Evolutionary conservation across 2,797 vertebrate species (phyloP).

Genomic region (Mareca penelope): DNA sequence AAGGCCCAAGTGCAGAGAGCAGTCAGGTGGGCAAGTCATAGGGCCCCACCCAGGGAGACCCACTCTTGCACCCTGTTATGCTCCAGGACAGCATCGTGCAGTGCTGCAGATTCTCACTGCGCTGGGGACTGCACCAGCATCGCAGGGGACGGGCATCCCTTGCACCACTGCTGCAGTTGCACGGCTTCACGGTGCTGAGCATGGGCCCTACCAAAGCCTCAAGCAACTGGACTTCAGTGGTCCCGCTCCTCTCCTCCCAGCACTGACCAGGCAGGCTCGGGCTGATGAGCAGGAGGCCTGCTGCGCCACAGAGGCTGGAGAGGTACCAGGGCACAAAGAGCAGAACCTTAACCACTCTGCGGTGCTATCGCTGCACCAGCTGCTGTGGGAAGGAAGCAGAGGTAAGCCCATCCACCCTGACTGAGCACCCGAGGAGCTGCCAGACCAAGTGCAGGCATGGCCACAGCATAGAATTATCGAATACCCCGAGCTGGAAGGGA

Average conservation of each 20-base stretch:
- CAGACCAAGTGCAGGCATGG: too few species aligned
- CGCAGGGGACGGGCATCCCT: fast-evolving
- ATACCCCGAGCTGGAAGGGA: too few species aligned
- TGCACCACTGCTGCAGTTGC: fast-evolving
- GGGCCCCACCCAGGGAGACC: fast-evolving
- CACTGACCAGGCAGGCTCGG: background rate
- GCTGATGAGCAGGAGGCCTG: background rate
- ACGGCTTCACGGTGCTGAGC: background rate
- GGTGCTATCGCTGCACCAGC: background rate
- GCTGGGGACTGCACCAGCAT: background rate
- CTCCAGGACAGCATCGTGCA: background rate
- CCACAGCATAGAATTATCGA: too few species aligned
- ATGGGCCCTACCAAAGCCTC: background rate
- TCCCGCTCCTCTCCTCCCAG: background rate
- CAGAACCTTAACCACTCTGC: background rate
- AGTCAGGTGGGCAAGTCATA: too few species aligned
- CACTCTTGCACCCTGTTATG: fast-evolving
- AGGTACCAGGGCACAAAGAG: background rate
- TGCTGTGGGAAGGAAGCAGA: background rate
- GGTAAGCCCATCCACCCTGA: background rate
- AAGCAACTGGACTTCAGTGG: background rate
- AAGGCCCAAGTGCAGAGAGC: background rate
- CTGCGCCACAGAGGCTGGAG: background rate
- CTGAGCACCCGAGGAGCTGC: background rate
- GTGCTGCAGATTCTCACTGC: background rate